These are phyloP conservation scores for Chloroceryle inda DNA, from an alignment of 2,797 vertebrate species.

Conservation along the genomic window DNA sequence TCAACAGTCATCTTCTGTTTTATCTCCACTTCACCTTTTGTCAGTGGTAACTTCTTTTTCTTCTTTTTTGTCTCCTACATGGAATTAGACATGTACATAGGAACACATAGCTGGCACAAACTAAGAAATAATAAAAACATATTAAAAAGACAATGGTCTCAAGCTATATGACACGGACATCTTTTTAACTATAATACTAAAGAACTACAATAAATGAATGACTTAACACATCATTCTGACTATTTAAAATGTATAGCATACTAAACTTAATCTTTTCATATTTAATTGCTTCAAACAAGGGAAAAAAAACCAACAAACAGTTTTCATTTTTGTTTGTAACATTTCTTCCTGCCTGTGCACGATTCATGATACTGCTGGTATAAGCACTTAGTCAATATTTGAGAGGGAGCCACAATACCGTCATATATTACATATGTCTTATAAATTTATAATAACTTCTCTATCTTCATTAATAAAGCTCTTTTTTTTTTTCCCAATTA, in stretches of 20 bases:
- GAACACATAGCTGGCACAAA: neutral
- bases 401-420: neutral
- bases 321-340: neutral
- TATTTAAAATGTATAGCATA: neutral
- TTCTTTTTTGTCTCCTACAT: conserved; percentile 71
- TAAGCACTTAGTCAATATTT: neutral
- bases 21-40: conserved; percentile 89
- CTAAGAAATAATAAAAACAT: neutral
- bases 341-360: neutral
- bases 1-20: conserved; percentile 86
- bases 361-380: neutral
- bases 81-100: neutral
- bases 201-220: neutral
- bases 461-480: neutral
- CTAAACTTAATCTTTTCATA: neutral
- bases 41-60: conserved; percentile 64
- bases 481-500: neutral
- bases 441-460: neutral
- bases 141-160: neutral
- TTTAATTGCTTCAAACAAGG: neutral
- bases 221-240: neutral
- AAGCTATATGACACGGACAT: neutral
- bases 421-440: neutral
- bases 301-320: neutral
- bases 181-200: neutral